phyloP scores from a whole-genome alignment of 2,797 vertebrate species.

The Crocodylus rhombifer region DNA sequence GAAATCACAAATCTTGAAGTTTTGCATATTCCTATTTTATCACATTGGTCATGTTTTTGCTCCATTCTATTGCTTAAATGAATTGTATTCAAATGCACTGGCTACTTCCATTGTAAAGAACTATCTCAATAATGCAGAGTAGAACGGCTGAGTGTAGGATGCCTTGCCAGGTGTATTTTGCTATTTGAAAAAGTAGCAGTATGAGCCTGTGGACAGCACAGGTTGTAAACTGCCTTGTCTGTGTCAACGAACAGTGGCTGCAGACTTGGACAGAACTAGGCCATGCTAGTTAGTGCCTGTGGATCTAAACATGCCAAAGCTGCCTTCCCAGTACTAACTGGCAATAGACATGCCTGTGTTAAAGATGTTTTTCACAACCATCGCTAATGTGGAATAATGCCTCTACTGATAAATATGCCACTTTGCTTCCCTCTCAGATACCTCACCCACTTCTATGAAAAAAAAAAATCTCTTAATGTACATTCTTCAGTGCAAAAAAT shows the following conservation, averaged over 20 bases:
- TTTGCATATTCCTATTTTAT: not conserved
- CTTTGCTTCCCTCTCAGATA: not conserved
- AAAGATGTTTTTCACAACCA: not conserved
- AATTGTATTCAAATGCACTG: no score
- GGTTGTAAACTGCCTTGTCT: not conserved
- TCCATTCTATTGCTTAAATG: not conserved
- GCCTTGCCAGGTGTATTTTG: rapidly evolving
- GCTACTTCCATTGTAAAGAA: not conserved
- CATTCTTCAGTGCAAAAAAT: not conserved
- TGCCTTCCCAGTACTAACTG: not conserved
- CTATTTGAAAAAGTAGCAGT: not conserved
- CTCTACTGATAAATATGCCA: not conserved
- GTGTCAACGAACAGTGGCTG: not conserved
- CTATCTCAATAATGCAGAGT: not conserved
- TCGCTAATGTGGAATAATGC: not conserved
- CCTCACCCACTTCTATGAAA: not conserved
- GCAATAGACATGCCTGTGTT: not conserved
- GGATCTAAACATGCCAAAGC: no score
- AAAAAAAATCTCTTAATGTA: not conserved
- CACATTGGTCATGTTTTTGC: not conserved
- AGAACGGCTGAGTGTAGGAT: not conserved
- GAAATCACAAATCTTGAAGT: not conserved
- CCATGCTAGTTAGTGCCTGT: not conserved
- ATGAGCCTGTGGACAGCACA: not conserved
- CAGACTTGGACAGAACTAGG: not conserved